phyloP scores from a whole-genome alignment of 1,140 invertebrate species.

The Drosophila rufa region DNA sequence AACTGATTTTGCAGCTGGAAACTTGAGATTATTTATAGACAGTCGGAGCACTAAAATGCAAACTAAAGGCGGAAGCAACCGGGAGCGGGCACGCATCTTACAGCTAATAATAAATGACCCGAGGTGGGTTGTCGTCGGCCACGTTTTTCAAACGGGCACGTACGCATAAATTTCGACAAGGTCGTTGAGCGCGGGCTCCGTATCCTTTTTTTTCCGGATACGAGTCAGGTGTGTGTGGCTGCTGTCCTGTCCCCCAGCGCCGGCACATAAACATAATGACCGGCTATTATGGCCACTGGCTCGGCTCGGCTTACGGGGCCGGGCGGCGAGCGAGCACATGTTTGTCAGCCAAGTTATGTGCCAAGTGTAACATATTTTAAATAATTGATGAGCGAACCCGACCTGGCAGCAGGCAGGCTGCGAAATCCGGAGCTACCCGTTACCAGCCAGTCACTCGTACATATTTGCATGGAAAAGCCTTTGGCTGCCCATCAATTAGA shows the following conservation, averaged over 20 bases:
- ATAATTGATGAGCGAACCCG: slow-evolving; percentile 72
- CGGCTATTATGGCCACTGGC: slow-evolving; percentile 69
- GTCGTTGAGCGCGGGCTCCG: slow-evolving; percentile 23
- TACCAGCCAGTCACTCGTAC: slow-evolving; percentile 1
- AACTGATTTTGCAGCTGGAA: slow-evolving; percentile 13
- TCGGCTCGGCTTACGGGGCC: slow-evolving; percentile 56
- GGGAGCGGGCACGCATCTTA: slow-evolving; percentile 56
- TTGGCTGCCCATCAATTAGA: slow-evolving; percentile 73
- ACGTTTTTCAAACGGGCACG: slow-evolving; percentile 65
- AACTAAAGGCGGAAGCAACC: slow-evolving; percentile 25
- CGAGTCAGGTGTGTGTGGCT: slow-evolving; percentile 28
- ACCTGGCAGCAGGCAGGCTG: slow-evolving; percentile 30
- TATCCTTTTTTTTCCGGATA: slow-evolving; percentile 36
- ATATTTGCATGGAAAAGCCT: slow-evolving; percentile 72
- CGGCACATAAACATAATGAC: slow-evolving; percentile 73
- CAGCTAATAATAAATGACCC: slow-evolving; percentile 80
- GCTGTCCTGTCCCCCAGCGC: slow-evolving; percentile 34
- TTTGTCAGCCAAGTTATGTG: slow-evolving; percentile 71
- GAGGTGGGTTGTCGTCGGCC: slow-evolving; percentile 65
- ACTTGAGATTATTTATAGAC: slow-evolving; percentile 55
- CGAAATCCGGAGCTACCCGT: slow-evolving; percentile 29
- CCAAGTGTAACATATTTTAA: slow-evolving; percentile 79
- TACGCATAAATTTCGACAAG: slow-evolving; percentile 75
- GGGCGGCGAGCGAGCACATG: slow-evolving; percentile 47
- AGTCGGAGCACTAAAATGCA: slow-evolving; percentile 14